phyloP scores from a whole-genome alignment of 2,113 vertebrate species.

The Campylomormyrus numenius region DNA sequence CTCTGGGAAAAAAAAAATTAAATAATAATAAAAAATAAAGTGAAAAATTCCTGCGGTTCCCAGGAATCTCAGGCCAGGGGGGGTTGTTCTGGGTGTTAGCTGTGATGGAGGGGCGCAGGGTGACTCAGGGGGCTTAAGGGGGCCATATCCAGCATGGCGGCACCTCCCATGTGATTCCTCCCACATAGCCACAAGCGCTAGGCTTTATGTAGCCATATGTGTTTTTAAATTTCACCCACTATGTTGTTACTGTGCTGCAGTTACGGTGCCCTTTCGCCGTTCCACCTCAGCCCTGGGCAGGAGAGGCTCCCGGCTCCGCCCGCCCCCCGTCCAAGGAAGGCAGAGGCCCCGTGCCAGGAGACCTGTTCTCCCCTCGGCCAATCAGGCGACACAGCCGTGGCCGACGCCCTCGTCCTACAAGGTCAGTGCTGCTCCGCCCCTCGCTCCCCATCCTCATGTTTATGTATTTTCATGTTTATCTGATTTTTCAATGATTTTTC shows the following conservation, averaged over 20 bases:
- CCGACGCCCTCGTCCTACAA: conserved; percentile 13
- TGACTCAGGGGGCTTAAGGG: not conserved
- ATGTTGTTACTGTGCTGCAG: conserved; percentile 53
- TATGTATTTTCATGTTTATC: not conserved
- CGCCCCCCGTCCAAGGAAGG: conserved; percentile 46
- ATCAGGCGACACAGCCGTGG: not conserved
- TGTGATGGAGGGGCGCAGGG: not conserved
- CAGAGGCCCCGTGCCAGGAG: conserved; percentile 55
- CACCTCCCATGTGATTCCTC: not conserved
- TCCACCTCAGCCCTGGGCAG: conserved; percentile 60
- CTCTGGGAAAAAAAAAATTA: not conserved
- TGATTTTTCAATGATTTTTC: not conserved
- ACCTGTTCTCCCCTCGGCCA: conserved; percentile 20
- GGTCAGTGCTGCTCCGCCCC: not conserved
- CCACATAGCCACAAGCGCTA: not conserved
- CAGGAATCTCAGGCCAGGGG: not conserved
- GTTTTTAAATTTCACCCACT: not conserved
- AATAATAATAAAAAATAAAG: not conserved
- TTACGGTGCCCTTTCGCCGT: conserved; percentile 68
- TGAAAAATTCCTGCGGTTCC: not conserved
- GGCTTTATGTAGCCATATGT: not conserved
- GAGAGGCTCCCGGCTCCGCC: conserved; percentile 48
- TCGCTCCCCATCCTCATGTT: not conserved
- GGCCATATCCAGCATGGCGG: not conserved
- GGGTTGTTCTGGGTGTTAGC: not conserved